Evolutionary conservation across 2,888 invertebrate species (phyloP), one percentile per base, ranked within the genome.

Genomic region (Lacanobia oleracea): DNA sequence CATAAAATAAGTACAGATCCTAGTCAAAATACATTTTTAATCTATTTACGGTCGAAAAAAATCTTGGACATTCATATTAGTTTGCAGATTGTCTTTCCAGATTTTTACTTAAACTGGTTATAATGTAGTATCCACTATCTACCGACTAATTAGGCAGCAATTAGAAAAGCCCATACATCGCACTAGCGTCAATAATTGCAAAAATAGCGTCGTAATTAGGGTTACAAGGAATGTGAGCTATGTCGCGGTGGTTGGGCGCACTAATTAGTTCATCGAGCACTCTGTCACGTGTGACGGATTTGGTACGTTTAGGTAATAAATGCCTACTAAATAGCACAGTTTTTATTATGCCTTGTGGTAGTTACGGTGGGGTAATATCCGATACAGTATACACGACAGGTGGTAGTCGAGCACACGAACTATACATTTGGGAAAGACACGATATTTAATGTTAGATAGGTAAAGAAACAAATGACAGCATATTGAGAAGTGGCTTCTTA

Each of bases 231-330:
- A 80, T 80, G 66, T 67, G 59, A 57, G 51, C 48, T 63, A 48
- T 68, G 66, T 64, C 64, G 53, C 69, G 67, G 61, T 81, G 54
- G 12, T 12, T 77, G 67, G 60, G 12, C 60, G 43, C 61, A n/a
- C 21, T 77, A 65, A 77, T 81, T 77, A 72, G 70, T 53, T 66
- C 69, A 81, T 59, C 70, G 65, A 61, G 27, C 65, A 72, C 60
- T 63, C 9, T 23, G 14, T 53, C 81, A 65, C 10, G 71, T 81
- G 68, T 74, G 67, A 81, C 81, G 65, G 54, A 66, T 68, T 71
- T 59, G 14, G 40, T 21, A 67, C 65, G 21, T 51, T 73, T 40
- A n/a, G 5, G 57, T 68, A 45, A 66, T 74, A 54, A 63, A 72
- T 51, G 3, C 27, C 27, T 27, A 66, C 23, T 63, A 63, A 72